phyloP scores from a whole-genome alignment of 2,888 invertebrate genomes.

The Selenia dentaria region DNA sequence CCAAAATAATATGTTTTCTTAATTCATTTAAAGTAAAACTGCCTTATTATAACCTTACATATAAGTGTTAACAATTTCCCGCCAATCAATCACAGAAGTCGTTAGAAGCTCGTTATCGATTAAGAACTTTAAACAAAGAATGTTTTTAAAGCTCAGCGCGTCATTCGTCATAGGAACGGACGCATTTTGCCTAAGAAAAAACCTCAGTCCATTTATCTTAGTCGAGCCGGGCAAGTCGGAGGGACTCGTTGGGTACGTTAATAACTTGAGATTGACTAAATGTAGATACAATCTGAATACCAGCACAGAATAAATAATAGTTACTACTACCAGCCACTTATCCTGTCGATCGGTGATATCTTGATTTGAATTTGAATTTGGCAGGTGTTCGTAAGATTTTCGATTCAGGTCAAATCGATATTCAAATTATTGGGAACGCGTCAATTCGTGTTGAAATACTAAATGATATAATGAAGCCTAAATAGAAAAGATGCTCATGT shows the following conservation, averaged over 20 bases:
- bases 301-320: neutral
- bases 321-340: slow-evolving; percentile 45
- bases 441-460: too few species aligned
- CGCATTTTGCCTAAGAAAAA: slow-evolving; percentile 41
- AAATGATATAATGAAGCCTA: too few species aligned
- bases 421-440: too few species aligned
- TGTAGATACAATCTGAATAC: slow-evolving; percentile 59
- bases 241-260: slow-evolving; percentile 38
- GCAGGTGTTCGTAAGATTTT: too few species aligned
- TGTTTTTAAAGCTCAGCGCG: slow-evolving; percentile 39
- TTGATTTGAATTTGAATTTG: slow-evolving; percentile 40
- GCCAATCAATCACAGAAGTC: slow-evolving; percentile 45
- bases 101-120: slow-evolving; percentile 54
- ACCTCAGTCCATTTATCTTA: slow-evolving; percentile 28
- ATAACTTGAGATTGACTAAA: slow-evolving; percentile 56
- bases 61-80: slow-evolving; percentile 25
- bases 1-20: too few species aligned
- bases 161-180: slow-evolving; percentile 48
- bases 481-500: too few species aligned
- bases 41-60: slow-evolving; percentile 1
- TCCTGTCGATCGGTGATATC: slow-evolving; percentile 60
- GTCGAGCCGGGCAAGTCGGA: slow-evolving; percentile 29
- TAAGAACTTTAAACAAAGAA: slow-evolving; percentile 47
- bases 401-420: too few species aligned
- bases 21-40: neutral